Base-by-base conservation (phyloP, 1,140 invertebrate species). In the Aphelinus atriplicis region DNA sequence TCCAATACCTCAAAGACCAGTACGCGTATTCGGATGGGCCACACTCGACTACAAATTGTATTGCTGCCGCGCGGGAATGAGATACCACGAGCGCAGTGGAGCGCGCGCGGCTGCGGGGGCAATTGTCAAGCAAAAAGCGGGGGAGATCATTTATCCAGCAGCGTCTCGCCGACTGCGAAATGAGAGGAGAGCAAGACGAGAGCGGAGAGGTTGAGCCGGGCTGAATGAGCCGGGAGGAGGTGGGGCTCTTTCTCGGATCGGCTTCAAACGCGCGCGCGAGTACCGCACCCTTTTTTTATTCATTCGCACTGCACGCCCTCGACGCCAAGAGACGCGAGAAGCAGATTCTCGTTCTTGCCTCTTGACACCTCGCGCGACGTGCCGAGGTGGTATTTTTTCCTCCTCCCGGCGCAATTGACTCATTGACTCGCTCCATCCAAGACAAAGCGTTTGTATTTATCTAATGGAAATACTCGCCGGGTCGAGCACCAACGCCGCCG, bases 231-330 rank as follows among this genome's bases (percentile, higher is more conserved):
- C 71, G 48, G 56, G 26, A 61, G 57, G 64, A 76, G 79, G 75
- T 43, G 60, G 45, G 79, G 71, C 64, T 67, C 79, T 26, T 26
- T 85, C 75, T 84, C 84, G 84, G 86, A 84, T 88, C 81, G 83
- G 80, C 84, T 82, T 85, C 82, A 85, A 86, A 82, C 81, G 81
- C 80, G 67, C 77, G 10, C 50, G 77, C 78, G 78, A 84, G 81
- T 83, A 85, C 84, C 80, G 76, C 77, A 81, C 79, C 83, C 84
- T 87, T 86, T 87, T 87, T 88, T 87, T 87, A 88, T 88, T 88
- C 86, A 88, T 88, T 87, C 84, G 87, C 86, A 88, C 85, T 84
- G 62, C 57, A 84, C 84, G 80, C 76, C 78, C 80, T 26, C 26
- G 26, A 26, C 26, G 26, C 26, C 26, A 26, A 26, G 26, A 26